Evolutionary conservation across 2,113 vertebrate genomes (phyloP), one percentile per base, ranked within the genome.

Genomic region (Ceyx cyanopectus): DNA sequence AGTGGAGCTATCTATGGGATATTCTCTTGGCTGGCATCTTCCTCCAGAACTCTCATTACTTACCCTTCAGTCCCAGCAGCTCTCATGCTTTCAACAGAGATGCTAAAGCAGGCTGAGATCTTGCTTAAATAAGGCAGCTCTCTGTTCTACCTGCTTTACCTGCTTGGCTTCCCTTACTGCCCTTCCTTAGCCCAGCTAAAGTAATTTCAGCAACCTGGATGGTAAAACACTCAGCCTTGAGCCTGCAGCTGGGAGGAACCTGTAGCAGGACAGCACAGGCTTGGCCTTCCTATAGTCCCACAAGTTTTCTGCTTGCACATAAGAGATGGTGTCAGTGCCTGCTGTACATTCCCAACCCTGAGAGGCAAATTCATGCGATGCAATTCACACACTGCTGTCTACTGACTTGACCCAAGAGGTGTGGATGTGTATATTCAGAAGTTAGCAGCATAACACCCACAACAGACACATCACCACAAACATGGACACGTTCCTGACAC

Each of bases 131-230:
- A 95, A 89, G 34, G 6, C 30, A 45, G 21, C 69, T 58, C 32
- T 86, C 69, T 86, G 91, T 46, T 77, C n/a, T 89, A 75, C 92
- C 86, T 91, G 85, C 76, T 92, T 53, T 88, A 85, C 91, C 77
- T 89, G 93, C 81, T 92, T 67, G 69, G 46, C 90, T 60, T 95
- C 67, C 45, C 80, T 63, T 19, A 17, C 69, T 78, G 51, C 46
- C 60, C 27, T 76, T 48, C 41, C 12, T 45, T 43, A 50, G 34
- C 54, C 75, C 77, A 69, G 54, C 17, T 79, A n/a, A 69, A 91
- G 58, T 37, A 10, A 22, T 58, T 83, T 87, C 81, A 85, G 68
- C 85, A 85, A 29, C 75, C n/a, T 29, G 43, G 30, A 76, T 1
- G 1, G 75, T 43, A 80, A 80, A 94, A 76, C 22, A 19, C 81